These are phyloP conservation scores for Luidia sarsii DNA, from an alignment of 53 echinoderm and acorn worm genomes.

Conservation along the genomic window DNA sequence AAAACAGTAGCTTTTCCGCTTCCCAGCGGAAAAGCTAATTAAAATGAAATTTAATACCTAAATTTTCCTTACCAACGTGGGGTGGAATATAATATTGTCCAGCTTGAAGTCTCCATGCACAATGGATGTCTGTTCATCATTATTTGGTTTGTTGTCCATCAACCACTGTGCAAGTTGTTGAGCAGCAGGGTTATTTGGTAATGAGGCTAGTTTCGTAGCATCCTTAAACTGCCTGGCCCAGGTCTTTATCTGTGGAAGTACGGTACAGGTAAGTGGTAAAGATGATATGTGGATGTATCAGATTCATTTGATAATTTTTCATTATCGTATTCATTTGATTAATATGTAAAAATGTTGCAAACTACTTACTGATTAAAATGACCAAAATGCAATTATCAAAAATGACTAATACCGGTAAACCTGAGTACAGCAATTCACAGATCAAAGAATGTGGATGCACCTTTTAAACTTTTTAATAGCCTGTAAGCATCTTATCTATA, in stretches of 20 bases:
- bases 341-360: too few relatives aligned
- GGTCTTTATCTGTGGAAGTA: conserved; percentile 67
- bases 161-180: conserved; percentile 80
- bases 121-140: conserved; percentile 68
- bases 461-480: too few relatives aligned
- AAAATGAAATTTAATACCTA: neutral
- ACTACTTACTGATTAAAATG: too few relatives aligned
- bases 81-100: conserved; percentile 97
- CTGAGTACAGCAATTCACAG: too few relatives aligned
- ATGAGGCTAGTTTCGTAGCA: conserved; percentile 77
- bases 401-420: too few relatives aligned
- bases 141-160: conserved; percentile 70
- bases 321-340: too few relatives aligned
- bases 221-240: conserved; percentile 91
- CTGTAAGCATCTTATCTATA: too few relatives aligned
- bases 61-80: conserved; percentile 72
- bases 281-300: neutral
- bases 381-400: too few relatives aligned
- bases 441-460: too few relatives aligned
- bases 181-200: conserved; percentile 69
- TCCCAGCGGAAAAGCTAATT: too few relatives aligned
- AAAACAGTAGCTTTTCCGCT: too few relatives aligned
- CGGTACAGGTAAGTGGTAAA: neutral
- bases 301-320: neutral
- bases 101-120: conserved; percentile 95